Evolutionary conservation across 2,113 vertebrate species (phyloP).

Genomic region (Trichomycterus rosablanca): DNA sequence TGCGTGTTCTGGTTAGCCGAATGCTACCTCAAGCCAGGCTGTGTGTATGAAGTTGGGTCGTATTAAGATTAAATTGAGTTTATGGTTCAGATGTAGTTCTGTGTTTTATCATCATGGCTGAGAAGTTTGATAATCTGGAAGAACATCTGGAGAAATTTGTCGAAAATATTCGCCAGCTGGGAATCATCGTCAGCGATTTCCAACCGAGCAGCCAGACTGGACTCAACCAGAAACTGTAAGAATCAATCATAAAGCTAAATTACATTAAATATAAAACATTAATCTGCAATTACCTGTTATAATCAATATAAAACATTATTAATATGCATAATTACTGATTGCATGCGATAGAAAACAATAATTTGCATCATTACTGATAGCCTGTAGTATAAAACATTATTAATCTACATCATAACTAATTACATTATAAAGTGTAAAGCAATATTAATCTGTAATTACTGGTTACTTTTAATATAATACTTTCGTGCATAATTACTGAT

Average conservation of each 20-base stretch:
- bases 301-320: no score
- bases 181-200: conserved; percentile 98
- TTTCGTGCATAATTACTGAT: no score
- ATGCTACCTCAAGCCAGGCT: not conserved
- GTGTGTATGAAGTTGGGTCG: not conserved
- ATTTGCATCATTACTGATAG: no score
- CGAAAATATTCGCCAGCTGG: conserved; percentile 95
- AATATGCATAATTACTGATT: no score
- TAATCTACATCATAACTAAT: no score
- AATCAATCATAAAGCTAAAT: not conserved
- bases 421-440: no score
- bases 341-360: no score
- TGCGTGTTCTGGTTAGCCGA: not conserved
- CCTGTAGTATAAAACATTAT: no score
- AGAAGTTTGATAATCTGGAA: conserved; percentile 95
- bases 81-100: not conserved
- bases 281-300: no score
- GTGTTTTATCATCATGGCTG: conserved; percentile 84
- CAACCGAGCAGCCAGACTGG: conserved; percentile 96
- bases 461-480: no score
- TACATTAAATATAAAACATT: not conserved
- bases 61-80: not conserved
- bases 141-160: conserved; percentile 97
- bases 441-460: no score
- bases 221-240: conserved; percentile 93